Base-by-base conservation (phyloP, 2,113 vertebrate genomes). In the Sphaerodactylus townsendi region DNA sequence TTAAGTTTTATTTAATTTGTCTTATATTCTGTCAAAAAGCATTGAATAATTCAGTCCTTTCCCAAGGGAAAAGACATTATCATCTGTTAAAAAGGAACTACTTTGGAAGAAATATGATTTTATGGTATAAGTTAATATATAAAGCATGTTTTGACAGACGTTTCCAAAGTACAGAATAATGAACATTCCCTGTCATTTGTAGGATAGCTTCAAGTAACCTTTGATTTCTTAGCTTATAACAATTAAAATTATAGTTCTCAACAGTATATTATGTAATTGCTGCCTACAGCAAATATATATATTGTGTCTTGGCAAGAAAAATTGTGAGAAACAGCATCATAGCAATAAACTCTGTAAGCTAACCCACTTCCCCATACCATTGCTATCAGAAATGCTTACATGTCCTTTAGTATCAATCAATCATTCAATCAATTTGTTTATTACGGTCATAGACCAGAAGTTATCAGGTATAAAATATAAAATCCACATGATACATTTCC, bases 1-100 rank as follows among this genome's bases (percentile, higher is more conserved):
- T 92, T 56, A 84, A 48, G 81, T 91, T 91, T 92, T 92, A 91
- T 92, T 94, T 91, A 92, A 93, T 92, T 94, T 92, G 76, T 91
- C 87, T 90, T 88, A 84, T 87, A 44, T 80, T 46, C 89, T 91
- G 82, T 91, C 89, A 91, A 69, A 87, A 84, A 71, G 30, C 78
- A 87, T 70, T 93, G 86, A 93, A 92, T 92, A 92, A 92, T 94
- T 93, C 86, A 91, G 33, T 82, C 90, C 87, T 88, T 35, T 92
- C 84, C 89, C 83, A 6, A 0, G 86, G 93, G 87, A 92, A 75
- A 4, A 92, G 88, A 89, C 50, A 77, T 91, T 94, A 82, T 81
- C 82, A 86, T 91, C 80, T 90, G 89, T 88, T 4, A 90, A 92
- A 85, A 41, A 23, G 44, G 33, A 39, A 70, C 87, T 79, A 85